Evolutionary conservation across 2,888 invertebrate species (phyloP).

Genomic region (Copidosoma aretas): DNA sequence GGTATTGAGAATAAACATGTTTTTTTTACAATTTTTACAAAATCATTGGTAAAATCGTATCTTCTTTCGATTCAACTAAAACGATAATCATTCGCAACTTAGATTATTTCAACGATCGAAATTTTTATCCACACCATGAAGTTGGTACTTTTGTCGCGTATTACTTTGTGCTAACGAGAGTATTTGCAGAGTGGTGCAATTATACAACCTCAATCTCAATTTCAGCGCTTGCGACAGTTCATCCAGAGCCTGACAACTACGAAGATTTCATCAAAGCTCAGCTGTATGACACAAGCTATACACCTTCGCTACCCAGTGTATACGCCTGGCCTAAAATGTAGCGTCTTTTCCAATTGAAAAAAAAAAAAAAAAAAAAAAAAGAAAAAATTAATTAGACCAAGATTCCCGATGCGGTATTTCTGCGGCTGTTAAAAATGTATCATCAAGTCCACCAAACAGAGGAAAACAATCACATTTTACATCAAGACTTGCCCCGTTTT

Average conservation of each 20-base stretch:
- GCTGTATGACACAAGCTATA: conserved; percentile 79
- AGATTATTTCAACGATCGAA: background rate
- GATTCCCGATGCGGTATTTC: conserved; percentile 4
- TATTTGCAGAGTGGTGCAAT: conserved; percentile 7
- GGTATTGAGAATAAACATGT: conserved; percentile 15
- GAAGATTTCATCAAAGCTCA: conserved; percentile 79
- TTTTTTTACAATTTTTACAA: conserved; percentile 19
- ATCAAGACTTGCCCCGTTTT: background rate
- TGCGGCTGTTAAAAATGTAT: background rate
- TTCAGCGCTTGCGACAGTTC: conserved; percentile 79
- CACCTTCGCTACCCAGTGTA: conserved; percentile 72
- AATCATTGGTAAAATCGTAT: background rate
- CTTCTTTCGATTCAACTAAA: background rate
- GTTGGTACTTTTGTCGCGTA: background rate
- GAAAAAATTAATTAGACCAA: too few species aligned
- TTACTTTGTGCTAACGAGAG: background rate
- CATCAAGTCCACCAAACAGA: too few species aligned
- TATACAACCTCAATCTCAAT: conserved; percentile 41
- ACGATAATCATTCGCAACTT: background rate
- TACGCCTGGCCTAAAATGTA: conserved; percentile 68
- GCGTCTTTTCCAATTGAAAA: background rate
- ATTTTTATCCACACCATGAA: background rate
- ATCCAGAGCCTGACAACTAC: conserved; percentile 78
- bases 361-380: too few species aligned
- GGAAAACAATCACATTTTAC: background rate